Conservation (phyloP, 2,113 vertebrate species). For the Megatriorchis doriae region DNA sequence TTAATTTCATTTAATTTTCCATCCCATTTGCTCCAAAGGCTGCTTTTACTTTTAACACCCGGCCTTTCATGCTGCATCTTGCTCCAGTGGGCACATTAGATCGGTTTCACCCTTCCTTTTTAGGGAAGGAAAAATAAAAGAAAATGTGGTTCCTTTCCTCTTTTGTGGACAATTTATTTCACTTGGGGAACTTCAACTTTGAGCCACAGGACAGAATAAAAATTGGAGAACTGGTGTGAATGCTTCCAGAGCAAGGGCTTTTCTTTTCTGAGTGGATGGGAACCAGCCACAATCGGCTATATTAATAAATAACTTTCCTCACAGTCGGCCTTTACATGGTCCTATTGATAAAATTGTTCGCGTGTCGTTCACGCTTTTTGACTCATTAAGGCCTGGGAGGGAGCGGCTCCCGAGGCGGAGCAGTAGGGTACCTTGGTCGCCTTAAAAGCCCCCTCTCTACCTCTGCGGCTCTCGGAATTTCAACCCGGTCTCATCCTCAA, state of each 20-base stretch:
- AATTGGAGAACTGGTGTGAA: slow-evolving; percentile 84
- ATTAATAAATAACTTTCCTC: slow-evolving; percentile 97
- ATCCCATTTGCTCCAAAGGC: slow-evolving; percentile 95
- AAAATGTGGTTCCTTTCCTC: slow-evolving; percentile 84
- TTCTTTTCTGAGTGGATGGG: slow-evolving; percentile 85
- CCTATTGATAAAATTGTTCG: slow-evolving; percentile 94
- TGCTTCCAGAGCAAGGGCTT: slow-evolving; percentile 78
- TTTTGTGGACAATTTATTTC: slow-evolving; percentile 86
- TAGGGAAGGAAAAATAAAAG: slow-evolving; percentile 82
- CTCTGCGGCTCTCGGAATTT: slow-evolving; percentile 67
- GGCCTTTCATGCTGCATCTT: slow-evolving; percentile 84
- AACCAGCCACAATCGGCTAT: slow-evolving; percentile 89
- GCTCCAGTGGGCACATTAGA: slow-evolving; percentile 87
- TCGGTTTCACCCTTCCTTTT: slow-evolving; percentile 87
- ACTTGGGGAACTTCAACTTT: slow-evolving; percentile 84
- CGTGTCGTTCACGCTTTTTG: slow-evolving; percentile 95
- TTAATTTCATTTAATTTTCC: slow-evolving; percentile 99
- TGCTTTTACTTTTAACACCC: slow-evolving; percentile 88
- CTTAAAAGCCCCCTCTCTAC: slow-evolving; percentile 67
- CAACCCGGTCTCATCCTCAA: slow-evolving; percentile 71
- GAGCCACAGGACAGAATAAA: slow-evolving; percentile 85
- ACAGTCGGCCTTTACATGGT: slow-evolving; percentile 88
- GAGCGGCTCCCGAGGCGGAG: slow-evolving; percentile 72
- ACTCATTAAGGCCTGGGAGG: slow-evolving; percentile 77
- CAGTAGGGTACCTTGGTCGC: slow-evolving; percentile 74